Evolutionary conservation across 2,888 invertebrate species (phyloP).

Genomic region (Lasioglossum vierecki): DNA sequence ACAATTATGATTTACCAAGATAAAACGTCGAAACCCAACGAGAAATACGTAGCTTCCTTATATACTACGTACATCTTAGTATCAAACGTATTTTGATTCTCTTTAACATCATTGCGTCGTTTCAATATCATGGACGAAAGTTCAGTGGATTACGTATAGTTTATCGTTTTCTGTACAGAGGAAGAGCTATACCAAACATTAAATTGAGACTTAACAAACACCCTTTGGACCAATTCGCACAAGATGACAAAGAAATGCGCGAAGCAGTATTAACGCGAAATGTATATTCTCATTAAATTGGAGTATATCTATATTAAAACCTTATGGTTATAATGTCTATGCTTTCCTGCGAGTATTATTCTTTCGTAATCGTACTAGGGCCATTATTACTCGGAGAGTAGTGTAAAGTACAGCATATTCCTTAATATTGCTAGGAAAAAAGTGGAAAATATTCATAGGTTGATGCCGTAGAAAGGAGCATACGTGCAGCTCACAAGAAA

Average conservation of each 20-base stretch:
- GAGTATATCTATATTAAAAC: constrained; percentile 19
- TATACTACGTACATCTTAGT: not conserved
- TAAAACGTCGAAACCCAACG: not conserved
- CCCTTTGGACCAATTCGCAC: constrained; percentile 71
- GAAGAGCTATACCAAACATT: not conserved
- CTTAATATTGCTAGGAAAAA: constrained; percentile 12
- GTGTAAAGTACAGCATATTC: constrained; percentile 18
- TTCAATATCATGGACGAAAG: not conserved
- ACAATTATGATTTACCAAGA: not conserved
- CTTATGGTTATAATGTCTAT: constrained; percentile 16
- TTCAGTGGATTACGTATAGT: not conserved
- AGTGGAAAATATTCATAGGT: constrained; percentile 5
- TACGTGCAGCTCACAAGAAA: not conserved
- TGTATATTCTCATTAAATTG: constrained; percentile 10
- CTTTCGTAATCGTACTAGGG: constrained; percentile 18
- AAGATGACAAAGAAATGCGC: constrained; percentile 69
- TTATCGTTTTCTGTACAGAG: not conserved
- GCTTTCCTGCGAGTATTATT: constrained; percentile 23
- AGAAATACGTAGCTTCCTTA: not conserved
- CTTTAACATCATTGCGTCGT: not conserved
- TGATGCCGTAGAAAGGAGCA: not conserved
- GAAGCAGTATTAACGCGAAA: constrained; percentile 57
- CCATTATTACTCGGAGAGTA: constrained; percentile 13
- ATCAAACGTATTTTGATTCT: not conserved
- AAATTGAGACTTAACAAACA: constrained; percentile 61